Evolutionary conservation across 2,797 vertebrate species (phyloP).

Genomic region (Leptatherina wallacei): DNA sequence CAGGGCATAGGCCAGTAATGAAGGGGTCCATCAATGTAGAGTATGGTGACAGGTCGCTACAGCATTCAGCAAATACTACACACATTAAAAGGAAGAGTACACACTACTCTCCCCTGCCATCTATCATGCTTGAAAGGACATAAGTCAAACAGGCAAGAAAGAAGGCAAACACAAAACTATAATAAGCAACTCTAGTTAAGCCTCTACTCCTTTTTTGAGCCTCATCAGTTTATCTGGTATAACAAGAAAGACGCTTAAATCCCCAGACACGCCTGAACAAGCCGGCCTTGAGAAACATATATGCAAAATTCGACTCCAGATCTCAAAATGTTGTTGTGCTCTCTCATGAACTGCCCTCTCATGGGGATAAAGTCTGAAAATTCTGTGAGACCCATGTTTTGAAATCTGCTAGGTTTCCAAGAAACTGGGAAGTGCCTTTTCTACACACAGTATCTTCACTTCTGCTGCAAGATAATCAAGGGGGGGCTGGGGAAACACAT

Average conservation of each 20-base stretch:
- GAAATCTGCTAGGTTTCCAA: constrained; percentile 54
- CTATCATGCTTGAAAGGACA: constrained; percentile 37
- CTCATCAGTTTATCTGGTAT: constrained; percentile 42
- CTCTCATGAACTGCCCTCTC: constrained; percentile 37
- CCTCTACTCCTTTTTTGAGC: constrained; percentile 25
- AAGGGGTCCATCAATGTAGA: constrained; percentile 14
- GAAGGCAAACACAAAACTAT: constrained; percentile 17
- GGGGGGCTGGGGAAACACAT: background rate
- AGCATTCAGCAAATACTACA: constrained; percentile 53
- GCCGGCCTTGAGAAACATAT: constrained; percentile 25
- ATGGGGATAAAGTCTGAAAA: constrained; percentile 32
- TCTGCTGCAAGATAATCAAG: constrained; percentile 19
- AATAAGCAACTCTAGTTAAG: constrained; percentile 31
- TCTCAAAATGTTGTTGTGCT: constrained; percentile 28
- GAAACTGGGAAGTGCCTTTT: constrained; percentile 30
- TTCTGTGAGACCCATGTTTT: constrained; percentile 40
- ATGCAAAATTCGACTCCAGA: constrained; percentile 47
- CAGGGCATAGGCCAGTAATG: constrained; percentile 27
- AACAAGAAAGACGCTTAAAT: constrained; percentile 46
- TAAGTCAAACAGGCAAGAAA: constrained; percentile 34
- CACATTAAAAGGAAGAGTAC: constrained; percentile 40
- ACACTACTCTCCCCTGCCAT: constrained; percentile 14
- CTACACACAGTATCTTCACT: constrained; percentile 31
- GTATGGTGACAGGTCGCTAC: constrained; percentile 46
- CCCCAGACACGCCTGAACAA: constrained; percentile 60